Evolutionary conservation across 2,888 invertebrate genomes (phyloP).

Genomic region (Parasteatoda lunata): DNA sequence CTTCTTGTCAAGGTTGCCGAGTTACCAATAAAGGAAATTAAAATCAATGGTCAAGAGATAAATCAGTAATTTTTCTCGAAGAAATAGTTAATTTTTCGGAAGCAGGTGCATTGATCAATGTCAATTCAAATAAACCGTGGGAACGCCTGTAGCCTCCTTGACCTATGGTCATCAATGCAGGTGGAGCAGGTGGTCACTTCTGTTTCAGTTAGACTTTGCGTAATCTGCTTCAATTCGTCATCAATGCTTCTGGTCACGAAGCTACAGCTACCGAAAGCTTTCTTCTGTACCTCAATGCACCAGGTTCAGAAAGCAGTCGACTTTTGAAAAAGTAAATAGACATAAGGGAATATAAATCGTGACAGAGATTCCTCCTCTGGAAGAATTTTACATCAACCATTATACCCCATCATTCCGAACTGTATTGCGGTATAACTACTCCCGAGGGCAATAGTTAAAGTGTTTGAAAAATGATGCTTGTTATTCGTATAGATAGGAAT

Average conservation of each 20-base stretch:
- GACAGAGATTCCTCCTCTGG: too few species aligned
- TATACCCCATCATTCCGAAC: not conserved
- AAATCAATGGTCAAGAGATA: conserved; percentile 1
- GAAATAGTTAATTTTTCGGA: not conserved
- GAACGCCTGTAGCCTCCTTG: conserved; percentile 55
- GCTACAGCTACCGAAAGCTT: conserved; percentile 35
- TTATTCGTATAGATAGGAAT: too few species aligned
- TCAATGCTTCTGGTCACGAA: conserved; percentile 59
- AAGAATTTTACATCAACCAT: not conserved
- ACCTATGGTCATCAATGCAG: conserved; percentile 60
- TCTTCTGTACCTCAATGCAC: not conserved
- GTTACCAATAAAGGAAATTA: conserved; percentile 10
- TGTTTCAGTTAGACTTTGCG: conserved; percentile 46
- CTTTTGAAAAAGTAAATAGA: too few species aligned
- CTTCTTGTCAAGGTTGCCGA: not conserved
- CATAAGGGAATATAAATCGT: too few species aligned
- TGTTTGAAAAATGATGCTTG: too few species aligned
- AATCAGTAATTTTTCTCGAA: too few species aligned
- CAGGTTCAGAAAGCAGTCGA: too few species aligned
- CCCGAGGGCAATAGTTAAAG: too few species aligned
- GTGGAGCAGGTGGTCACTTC: conserved; percentile 67
- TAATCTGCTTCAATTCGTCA: conserved; percentile 7
- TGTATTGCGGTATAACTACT: too few species aligned
- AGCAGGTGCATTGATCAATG: conserved; percentile 30
- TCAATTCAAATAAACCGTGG: conserved; percentile 21